Conservation (phyloP, 2,888 invertebrate genomes). For the Masnerella sp. region DNA sequence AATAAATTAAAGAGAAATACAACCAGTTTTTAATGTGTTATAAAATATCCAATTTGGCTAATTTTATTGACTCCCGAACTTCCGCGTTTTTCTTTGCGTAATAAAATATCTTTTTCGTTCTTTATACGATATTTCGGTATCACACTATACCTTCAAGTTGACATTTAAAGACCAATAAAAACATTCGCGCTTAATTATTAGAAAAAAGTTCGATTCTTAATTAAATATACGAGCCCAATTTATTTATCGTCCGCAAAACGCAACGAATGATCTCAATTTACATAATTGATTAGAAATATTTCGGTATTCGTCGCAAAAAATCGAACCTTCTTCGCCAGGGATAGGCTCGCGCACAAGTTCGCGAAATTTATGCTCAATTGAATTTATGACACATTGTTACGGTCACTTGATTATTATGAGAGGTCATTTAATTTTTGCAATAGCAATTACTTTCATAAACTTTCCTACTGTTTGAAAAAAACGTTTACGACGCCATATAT, state of each 20-base stretch:
- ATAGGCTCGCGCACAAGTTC: slow-evolving; percentile 40
- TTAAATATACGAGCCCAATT: too few relatives aligned
- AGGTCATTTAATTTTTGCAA: slow-evolving; percentile 42
- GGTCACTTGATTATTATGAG: slow-evolving; percentile 61
- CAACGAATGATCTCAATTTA: slow-evolving; percentile 14
- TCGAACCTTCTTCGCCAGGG: slow-evolving; percentile 23
- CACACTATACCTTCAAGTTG: too few relatives aligned
- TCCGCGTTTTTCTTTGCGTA: too few relatives aligned
- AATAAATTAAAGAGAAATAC: too few relatives aligned
- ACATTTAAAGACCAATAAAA: too few relatives aligned
- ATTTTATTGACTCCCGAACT: too few relatives aligned
- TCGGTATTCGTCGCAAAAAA: slow-evolving; percentile 30
- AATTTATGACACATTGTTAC: slow-evolving; percentile 59
- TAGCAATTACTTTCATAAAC: slow-evolving; percentile 48
- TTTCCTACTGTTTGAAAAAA: slow-evolving; percentile 46
- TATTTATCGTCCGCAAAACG: background rate
- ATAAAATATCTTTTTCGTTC: too few relatives aligned
- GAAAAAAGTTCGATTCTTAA: too few relatives aligned
- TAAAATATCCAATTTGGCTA: too few relatives aligned
- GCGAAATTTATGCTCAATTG: slow-evolving; percentile 49
- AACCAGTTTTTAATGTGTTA: too few relatives aligned
- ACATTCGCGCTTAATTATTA: too few relatives aligned
- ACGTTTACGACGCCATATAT: slow-evolving; percentile 47
- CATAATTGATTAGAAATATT: slow-evolving; percentile 19
- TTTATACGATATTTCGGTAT: too few relatives aligned